Base-by-base conservation (phyloP, 2,888 invertebrate species). In the Eumerus sabulonum region DNA sequence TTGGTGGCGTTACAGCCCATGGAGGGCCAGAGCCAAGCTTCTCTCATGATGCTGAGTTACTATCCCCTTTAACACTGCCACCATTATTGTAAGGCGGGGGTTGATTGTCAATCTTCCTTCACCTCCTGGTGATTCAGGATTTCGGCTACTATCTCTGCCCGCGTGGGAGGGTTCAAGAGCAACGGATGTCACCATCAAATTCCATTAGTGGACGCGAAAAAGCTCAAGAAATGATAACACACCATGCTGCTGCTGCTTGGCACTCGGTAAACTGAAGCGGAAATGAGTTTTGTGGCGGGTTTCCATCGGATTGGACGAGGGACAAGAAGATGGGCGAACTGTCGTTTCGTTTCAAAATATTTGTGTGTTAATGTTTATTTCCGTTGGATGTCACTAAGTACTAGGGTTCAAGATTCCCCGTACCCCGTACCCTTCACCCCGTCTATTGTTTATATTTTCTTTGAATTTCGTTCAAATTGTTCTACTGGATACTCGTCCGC, bases 141-240 rank as follows among this genome's bases (percentile, higher is more conserved):
- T 27, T 7, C 27, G 27, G 27, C 27, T 27, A 27, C 27, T 27
- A 27, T 7, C 27, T 2, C 27, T 7, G 27, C 7, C 7, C 27
- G 40, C 56, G 12, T 60, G 40, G 40, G 38, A 56, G 50, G 72
- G 36, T 36, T 19, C 38, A 12, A 42, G 51, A 45, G 36, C 42
- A n/a, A 57, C 70, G 57, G 57, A 67, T 68, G 67, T 56, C 64
- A 70, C 74, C 79, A 74, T 79, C 68, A 74, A 79, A 79, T 74
- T 74, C 79, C 79, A 79, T 79, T 79, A 74, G 79, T 74, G 68
- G 74, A 79, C 79, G 74, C 74, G 79, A 74, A 70, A 79, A 79
- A 77, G 70, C 79, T 79, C 63, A 74, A 57, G 59, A 70, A 74
- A 74, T 74, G 40, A 74, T 79, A 74, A 79, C 74, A 79, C 63